Evolutionary conservation across 2,888 invertebrate species (phyloP), one percentile per base, ranked within the genome.

Genomic region (Drosophila hawaiiensis): DNA sequence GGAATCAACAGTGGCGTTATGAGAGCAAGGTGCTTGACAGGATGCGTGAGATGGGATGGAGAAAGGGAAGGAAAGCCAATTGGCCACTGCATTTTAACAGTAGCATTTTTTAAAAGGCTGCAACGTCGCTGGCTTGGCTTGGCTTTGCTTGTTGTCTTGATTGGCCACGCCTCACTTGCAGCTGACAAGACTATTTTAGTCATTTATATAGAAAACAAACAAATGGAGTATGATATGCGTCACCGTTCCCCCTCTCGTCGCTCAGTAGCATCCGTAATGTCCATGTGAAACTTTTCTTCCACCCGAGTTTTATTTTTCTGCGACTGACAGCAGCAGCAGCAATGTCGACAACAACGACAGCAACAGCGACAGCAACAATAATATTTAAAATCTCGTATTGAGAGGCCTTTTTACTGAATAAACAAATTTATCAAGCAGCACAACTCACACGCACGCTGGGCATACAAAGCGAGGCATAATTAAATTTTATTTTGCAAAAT

Each of bases 401-500:
- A 39, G 71, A 66, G 66, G 70, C 75, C 74, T 74, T 87, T 84
- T 83, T 81, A 83, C 83, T 87, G 72, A 83, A 84, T 87, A 83
- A 84, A 81, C 76, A 83, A 83, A 88, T 88, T 85, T 83, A 76
- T 84, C 70, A 77, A 75, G 68, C 69, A 52, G 52, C 47, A 70
- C 67, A 28, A 19, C 39, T 64, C 71, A 60, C 58, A 68, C 68
- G 53, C 65, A 61, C 58, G 39, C 62, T 47, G 37, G 14, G 39
- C 29, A 68, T 66, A 73, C 67, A 83, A 73, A 78, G 76, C 76
- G 65, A 76, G 49, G 55, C 74, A 79, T 86, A 86, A 89, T 89
- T 89, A 78, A 84, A 84, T 89, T 88, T 84, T 66, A 76, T 83
- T 79, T 75, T 80, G 75, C 84, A 89, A 88, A 86, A 86, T 86